Conservation (phyloP, 1,140 invertebrate genomes). For the Metaphire vulgaris region DNA sequence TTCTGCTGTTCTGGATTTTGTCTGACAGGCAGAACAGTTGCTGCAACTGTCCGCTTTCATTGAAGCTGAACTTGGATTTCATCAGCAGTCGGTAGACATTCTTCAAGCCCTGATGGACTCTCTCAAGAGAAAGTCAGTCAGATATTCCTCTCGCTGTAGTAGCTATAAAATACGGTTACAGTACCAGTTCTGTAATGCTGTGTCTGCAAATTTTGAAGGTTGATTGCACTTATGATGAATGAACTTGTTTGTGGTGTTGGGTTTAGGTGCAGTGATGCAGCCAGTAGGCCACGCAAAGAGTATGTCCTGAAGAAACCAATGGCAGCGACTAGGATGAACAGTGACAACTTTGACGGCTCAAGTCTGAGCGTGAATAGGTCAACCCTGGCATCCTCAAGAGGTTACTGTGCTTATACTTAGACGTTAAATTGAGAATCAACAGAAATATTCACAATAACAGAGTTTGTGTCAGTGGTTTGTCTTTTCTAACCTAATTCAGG, state of each 20-base stretch:
- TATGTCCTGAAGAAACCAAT: constrained; percentile 71
- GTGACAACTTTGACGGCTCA: not conserved
- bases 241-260: not conserved
- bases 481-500: too few relatives aligned
- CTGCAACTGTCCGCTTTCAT: constrained; percentile 90
- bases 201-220: not conserved
- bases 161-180: not conserved
- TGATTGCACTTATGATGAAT: not conserved
- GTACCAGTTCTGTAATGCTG: not conserved
- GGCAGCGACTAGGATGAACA: not conserved
- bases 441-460: too few relatives aligned
- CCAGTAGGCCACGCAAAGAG: constrained; percentile 75
- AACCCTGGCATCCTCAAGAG: not conserved
- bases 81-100: constrained; percentile 88
- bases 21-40: constrained; percentile 82
- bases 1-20: not conserved
- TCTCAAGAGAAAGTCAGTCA: constrained; percentile 76
- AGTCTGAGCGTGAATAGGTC: not conserved
- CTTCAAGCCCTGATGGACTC: constrained; percentile 75
- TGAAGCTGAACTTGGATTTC: constrained; percentile 89
- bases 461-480: too few relatives aligned
- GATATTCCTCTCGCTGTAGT: not conserved
- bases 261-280: constrained; percentile 78
- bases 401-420: too few relatives aligned
- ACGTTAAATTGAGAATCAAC: too few relatives aligned